Evolutionary conservation across 2,113 vertebrate species (phyloP).

Genomic region (Polypterus bichir): DNA sequence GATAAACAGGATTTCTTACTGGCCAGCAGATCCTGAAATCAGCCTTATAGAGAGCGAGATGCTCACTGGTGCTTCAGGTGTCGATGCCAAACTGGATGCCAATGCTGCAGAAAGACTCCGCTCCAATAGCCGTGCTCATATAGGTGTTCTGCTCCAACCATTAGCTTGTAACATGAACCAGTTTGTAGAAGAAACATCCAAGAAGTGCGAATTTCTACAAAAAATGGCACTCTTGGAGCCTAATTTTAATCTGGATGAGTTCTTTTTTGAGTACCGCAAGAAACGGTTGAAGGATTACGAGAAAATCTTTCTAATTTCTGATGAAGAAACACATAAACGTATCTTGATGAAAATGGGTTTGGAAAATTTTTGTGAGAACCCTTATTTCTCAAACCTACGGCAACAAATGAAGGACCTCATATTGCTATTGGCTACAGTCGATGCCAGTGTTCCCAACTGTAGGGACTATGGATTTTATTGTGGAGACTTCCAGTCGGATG

Average conservation of each 20-base stretch:
- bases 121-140: conserved; percentile 75
- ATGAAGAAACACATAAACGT: conserved; percentile 52
- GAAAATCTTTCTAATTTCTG: conserved; percentile 58
- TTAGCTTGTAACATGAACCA: conserved; percentile 62
- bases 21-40: conserved; percentile 87
- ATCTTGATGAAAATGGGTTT: conserved; percentile 70
- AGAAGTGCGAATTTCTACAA: conserved; percentile 72
- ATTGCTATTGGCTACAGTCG: conserved; percentile 64
- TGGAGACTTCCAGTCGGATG: conserved; percentile 21
- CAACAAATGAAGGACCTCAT: conserved; percentile 82
- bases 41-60: conserved; percentile 45
- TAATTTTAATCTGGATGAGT: conserved; percentile 32
- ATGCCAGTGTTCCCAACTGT: conserved; percentile 62
- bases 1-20: conserved; percentile 84
- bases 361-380: conserved; percentile 78
- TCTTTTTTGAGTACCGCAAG: conserved; percentile 60
- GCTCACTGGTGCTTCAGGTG: conserved; percentile 20
- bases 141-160: conserved; percentile 74
- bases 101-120: conserved; percentile 74
- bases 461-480: conserved; percentile 69
- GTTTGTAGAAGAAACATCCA: conserved; percentile 72
- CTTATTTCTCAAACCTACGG: conserved; percentile 73
- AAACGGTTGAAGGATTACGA: conserved; percentile 62
- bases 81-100: conserved; percentile 73
- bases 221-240: conserved; percentile 47